Evolutionary conservation across 2,113 vertebrate species (phyloP).

Genomic region (Melanerpes aurifrons): DNA sequence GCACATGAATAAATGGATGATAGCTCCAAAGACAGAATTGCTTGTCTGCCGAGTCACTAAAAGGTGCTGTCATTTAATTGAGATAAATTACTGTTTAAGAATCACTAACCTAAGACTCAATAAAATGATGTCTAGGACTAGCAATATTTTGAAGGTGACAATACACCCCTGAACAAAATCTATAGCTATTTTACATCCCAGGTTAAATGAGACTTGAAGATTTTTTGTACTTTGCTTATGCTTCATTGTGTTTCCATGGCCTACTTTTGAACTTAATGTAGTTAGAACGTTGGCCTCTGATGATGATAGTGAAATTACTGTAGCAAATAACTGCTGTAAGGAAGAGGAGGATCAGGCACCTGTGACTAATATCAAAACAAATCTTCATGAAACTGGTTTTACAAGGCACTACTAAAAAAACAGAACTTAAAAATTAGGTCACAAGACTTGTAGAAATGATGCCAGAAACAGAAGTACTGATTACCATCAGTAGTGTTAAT

Average conservation of each 20-base stretch:
- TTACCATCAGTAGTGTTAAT: not conserved
- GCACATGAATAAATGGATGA: constrained; percentile 54
- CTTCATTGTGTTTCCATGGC: constrained; percentile 18
- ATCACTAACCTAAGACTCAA: constrained; percentile 2
- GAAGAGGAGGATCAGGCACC: not conserved
- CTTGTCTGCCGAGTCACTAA: constrained; percentile 59
- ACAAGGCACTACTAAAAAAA: not conserved
- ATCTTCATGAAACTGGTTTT: not conserved
- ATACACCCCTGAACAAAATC: constrained; percentile 18
- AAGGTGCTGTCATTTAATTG: constrained; percentile 66
- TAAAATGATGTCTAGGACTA: constrained; percentile 55
- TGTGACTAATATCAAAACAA: not conserved
- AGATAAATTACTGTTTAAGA: constrained; percentile 61
- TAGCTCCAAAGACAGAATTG: constrained; percentile 27
- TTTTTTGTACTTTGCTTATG: not conserved
- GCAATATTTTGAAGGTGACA: constrained; percentile 18
- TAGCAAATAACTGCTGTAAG: not conserved
- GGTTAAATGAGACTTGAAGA: constrained; percentile 25
- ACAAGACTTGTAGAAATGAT: not conserved
- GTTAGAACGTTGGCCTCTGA: constrained; percentile 12
- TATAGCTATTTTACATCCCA: constrained; percentile 48
- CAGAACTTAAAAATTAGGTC: not conserved
- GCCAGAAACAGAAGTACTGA: not conserved
- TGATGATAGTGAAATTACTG: constrained; percentile 30
- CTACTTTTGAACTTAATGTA: constrained; percentile 46